phyloP scores from a whole-genome alignment of 1,140 invertebrate genomes.

The Sinonovacula constricta region DNA sequence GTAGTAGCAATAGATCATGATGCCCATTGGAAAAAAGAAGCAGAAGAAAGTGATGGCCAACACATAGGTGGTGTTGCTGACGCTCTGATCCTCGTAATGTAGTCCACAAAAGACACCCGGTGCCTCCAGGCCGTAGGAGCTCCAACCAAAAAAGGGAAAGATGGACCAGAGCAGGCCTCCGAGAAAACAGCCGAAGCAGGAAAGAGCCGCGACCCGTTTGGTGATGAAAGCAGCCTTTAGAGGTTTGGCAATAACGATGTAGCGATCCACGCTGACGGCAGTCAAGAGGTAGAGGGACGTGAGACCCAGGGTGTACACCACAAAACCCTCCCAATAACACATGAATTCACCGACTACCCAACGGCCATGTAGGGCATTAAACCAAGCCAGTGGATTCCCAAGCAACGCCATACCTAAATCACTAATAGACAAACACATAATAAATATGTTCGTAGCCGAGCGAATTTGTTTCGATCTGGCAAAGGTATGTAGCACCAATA shows the following conservation, averaged over 20 bases:
- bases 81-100: constrained; percentile 20
- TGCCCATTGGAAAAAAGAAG: constrained; percentile 45
- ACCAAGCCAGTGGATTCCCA: constrained; percentile 34
- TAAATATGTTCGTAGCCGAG: constrained; percentile 53
- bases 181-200: constrained; percentile 13
- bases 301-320: constrained; percentile 55
- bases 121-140: constrained; percentile 36
- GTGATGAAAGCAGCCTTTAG: constrained; percentile 36
- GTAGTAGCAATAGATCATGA: constrained; percentile 54
- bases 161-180: constrained; percentile 47
- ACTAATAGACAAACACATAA: constrained; percentile 42
- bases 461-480: constrained; percentile 23
- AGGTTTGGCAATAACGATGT: constrained; percentile 55
- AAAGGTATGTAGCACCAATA: constrained; percentile 51
- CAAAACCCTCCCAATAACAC: constrained; percentile 48
- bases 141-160: constrained; percentile 57
- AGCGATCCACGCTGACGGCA: constrained; percentile 53
- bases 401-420: constrained; percentile 50
- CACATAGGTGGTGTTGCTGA: constrained; percentile 21
- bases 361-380: constrained; percentile 19
- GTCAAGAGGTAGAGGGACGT: constrained; percentile 53
- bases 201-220: constrained; percentile 7
- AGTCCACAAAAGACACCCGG: constrained; percentile 49
- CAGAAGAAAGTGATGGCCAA: constrained; percentile 50
- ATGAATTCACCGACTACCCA: constrained; percentile 8